Base-by-base conservation (phyloP, 2,888 invertebrate genomes). In the Pycnomerus fuliginosus region DNA sequence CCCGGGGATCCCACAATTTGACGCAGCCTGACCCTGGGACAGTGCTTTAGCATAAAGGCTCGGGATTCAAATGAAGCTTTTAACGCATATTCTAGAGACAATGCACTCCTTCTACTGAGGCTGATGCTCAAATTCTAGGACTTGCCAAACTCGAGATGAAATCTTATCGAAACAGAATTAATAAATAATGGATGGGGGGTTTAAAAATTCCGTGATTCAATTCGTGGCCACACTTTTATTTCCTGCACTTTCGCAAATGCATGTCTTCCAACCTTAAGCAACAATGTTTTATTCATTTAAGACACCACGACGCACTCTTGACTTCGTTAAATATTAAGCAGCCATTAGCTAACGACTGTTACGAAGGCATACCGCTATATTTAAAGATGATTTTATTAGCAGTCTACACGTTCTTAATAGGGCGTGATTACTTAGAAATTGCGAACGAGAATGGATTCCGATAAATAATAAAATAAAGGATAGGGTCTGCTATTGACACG, bases 261-360 rank as follows among this genome's bases (percentile, higher is more conserved):
- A 42, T 46, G 40, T 46, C 34, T 37, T 7, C 33, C 41, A 39
- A 48, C 39, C 34, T 41, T 39, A 48, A 43, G 47, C 39, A 48
- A 43, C 43, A 39, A 48, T 48, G 47, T 48, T 48, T 48, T 48
- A 48, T 48, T 48, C 47, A 48, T 48, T 48, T 43, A 41, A 31
- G 47, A 43, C 43, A 34, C 35, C 47, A 43, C 39, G 41, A 48
- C 43, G 47, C 35, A 48, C 43, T 48, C 43, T 35, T 43, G 43
- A 34, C 47, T 48, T 43, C 47, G 43, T 48, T 48, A 48, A 48
- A 48, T 48, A 48, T 48, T 48, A 48, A 48, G 43, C 47, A 48
- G 47, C 47, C 47, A 48, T 48, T 48, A 48, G 47, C 47, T 48
- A 48, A 48, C 47, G 47, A 48, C 47, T 42, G 35, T 43, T 25